Percentiles rank a stretch among this genome's conserved stretches.
Evolutionary conservation across 2,888 invertebrate species (phyloP).

Genomic region (Lissonota sp.): DNA sequence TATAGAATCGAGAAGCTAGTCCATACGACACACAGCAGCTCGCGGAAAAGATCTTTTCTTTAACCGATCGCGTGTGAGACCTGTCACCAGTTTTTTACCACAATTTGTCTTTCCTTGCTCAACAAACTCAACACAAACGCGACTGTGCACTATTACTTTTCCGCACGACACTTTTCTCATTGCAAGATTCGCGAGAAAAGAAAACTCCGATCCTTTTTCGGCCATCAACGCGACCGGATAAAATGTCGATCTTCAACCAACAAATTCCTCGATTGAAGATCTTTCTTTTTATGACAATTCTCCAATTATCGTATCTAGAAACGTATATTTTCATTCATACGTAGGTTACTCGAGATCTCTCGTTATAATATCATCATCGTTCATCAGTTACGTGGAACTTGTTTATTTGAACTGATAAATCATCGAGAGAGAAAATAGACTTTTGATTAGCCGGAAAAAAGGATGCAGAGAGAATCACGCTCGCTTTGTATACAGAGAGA

Average conservation of each 20-base stretch:
- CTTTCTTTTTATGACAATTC: no score
- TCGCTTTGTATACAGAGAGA: no score
- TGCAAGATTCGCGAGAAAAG: constrained; percentile 13
- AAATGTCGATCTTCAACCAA: neutral
- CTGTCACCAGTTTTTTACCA: constrained; percentile 44
- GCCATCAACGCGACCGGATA: no score
- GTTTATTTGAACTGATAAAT: no score
- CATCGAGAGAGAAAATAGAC: no score
- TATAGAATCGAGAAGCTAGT: constrained; percentile 1
- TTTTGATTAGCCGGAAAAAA: no score
- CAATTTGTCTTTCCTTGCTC: constrained; percentile 49
- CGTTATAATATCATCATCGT: no score
- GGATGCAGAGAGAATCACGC: no score
- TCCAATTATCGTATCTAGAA: no score
- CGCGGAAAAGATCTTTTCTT: constrained; percentile 15
- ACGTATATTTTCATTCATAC: no score
- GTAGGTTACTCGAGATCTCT: no score
- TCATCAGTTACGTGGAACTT: no score
- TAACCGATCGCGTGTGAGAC: constrained; percentile 26
- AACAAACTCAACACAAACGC: neutral
- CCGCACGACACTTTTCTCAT: constrained; percentile 23
- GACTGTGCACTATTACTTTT: constrained; percentile 22
- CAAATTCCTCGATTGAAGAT: neutral
- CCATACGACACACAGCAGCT: neutral
- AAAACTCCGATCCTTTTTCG: neutral